Evolutionary conservation across 2,888 invertebrate genomes (phyloP), one percentile per base, ranked within the genome.

Genomic region (Phoronis australis): DNA sequence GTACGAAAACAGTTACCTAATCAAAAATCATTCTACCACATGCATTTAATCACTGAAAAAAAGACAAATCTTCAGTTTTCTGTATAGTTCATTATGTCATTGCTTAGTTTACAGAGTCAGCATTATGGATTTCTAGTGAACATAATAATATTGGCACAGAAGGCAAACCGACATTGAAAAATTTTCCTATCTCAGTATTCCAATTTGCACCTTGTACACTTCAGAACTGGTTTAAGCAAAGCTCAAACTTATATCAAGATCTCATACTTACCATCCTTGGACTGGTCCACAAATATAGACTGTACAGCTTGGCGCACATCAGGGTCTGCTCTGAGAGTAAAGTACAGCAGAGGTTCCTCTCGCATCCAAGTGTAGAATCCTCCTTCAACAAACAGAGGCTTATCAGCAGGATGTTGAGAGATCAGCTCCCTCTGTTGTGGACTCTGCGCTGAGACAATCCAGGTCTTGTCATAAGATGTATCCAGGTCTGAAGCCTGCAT

Each of bases 401-500:
- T 81, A 60, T 81, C 78, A 52, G 60, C 71, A 0, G 78, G 72
- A 78, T 87, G 89, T 47, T 83, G 80, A 0, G 78, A 74, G 15
- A 95, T 70, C 5, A 96, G 78, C 41, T 83, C 76, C 61, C 82
- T 81, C 71, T 96, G 96, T 1, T 79, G 79, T 6, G 83, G 82
- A 76, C 90, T 88, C 74, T 91, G 91, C 0, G 87, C 88, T 71
- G 88, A 90, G 0, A 92, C 87, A 57, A 96, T 85, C 90, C 94
- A 96, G 0, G 94, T 95, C 62, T 90, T 84, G 66, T 94, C 93
- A n/a, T n/a, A n/a, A n/a, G n/a, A n/a, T n/a, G n/a, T n/a, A n/a
- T 84, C 81, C 47, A 91, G 80, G 60, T 87, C 84, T 65, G 81
- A 78, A 59, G 87, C 83, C 83, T 87, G 76, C 37, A 67, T 70